These are phyloP conservation scores for Pycnomerus fuliginosus DNA, from an alignment of 2,888 invertebrate genomes.

Conservation along the genomic window DNA sequence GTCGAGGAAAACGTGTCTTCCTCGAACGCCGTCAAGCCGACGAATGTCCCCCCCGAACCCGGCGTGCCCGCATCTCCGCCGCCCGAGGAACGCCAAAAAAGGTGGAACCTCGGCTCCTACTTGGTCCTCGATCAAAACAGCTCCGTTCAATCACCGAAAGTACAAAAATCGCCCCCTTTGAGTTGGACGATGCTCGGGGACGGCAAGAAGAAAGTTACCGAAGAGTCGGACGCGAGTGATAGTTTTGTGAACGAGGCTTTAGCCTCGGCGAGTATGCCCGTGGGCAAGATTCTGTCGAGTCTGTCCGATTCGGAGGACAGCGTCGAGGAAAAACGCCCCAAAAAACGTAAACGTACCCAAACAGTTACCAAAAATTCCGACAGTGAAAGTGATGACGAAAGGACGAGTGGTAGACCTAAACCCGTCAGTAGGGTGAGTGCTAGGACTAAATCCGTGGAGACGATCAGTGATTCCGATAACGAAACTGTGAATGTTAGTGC, in stretches of 20 bases:
- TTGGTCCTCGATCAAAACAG: slow-evolving; percentile 31
- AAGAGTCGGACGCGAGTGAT: slow-evolving; percentile 54
- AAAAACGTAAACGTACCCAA: slow-evolving; percentile 25
- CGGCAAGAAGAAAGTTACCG: slow-evolving; percentile 26
- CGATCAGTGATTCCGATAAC: slow-evolving; percentile 46
- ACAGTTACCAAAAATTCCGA: slow-evolving; percentile 41
- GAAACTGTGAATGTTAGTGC: slow-evolving; percentile 24
- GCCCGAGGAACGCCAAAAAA: slow-evolving; percentile 52
- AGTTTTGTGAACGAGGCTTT: slow-evolving; percentile 57
- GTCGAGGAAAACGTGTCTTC: slow-evolving; percentile 50
- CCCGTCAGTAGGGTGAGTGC: slow-evolving; percentile 47
- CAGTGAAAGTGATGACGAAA: slow-evolving; percentile 41
- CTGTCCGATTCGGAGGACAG: slow-evolving; percentile 58
- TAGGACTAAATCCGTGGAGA: slow-evolving; percentile 46
- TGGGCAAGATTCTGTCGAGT: slow-evolving; percentile 56
- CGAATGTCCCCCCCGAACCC: slow-evolving; percentile 31
- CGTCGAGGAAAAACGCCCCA: slow-evolving; percentile 31
- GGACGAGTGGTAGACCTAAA: slow-evolving; percentile 36
- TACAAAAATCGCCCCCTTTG: slow-evolving; percentile 31
- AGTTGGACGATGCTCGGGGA: slow-evolving; percentile 27
- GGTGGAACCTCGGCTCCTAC: slow-evolving; percentile 53
- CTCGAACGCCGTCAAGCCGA: slow-evolving; percentile 12
- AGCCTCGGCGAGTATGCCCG: slow-evolving; percentile 38
- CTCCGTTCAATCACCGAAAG: slow-evolving; percentile 26
- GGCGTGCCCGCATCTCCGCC: slow-evolving; percentile 32